Percentiles rank a stretch among this genome's conserved stretches.
Conservation (phyloP, 2,113 vertebrate species). For the Sturnus vulgaris region DNA sequence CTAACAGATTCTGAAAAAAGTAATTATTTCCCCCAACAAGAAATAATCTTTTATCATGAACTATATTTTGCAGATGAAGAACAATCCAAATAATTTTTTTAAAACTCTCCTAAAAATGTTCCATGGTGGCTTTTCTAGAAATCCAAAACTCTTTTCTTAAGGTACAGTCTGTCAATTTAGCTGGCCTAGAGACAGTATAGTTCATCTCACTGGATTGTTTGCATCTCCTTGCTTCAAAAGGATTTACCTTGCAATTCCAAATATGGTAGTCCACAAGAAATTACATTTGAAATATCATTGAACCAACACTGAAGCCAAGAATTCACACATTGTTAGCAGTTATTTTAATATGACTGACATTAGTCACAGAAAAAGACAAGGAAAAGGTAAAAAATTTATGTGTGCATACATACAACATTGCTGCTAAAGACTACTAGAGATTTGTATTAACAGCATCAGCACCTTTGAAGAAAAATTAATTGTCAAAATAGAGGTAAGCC, state of each 20-base stretch:
- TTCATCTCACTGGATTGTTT: not conserved
- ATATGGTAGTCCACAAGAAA: not conserved
- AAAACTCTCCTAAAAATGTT: not conserved
- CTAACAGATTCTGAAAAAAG: not conserved
- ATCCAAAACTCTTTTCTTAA: not conserved
- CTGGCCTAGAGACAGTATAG: not conserved
- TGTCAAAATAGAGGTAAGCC: not conserved
- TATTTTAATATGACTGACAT: not conserved
- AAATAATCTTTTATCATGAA: not conserved
- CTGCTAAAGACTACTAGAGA: not conserved
- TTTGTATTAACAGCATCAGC: not conserved
- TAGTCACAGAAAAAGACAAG: not conserved
- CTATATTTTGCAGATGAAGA: not conserved
- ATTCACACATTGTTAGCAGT: not conserved
- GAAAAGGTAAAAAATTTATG: not conserved
- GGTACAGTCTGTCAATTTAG: not conserved
- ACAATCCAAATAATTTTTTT: not conserved
- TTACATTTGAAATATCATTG: not conserved
- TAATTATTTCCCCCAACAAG: not conserved
- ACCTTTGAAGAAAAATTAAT: not conserved
- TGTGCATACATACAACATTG: not conserved
- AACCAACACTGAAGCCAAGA: not conserved
- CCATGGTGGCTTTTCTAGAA: not conserved
- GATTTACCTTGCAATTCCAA: not conserved
- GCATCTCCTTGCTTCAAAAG: not conserved